Evolutionary conservation across 1,140 invertebrate species (phyloP).

Genomic region (Panulirus ornatus): DNA sequence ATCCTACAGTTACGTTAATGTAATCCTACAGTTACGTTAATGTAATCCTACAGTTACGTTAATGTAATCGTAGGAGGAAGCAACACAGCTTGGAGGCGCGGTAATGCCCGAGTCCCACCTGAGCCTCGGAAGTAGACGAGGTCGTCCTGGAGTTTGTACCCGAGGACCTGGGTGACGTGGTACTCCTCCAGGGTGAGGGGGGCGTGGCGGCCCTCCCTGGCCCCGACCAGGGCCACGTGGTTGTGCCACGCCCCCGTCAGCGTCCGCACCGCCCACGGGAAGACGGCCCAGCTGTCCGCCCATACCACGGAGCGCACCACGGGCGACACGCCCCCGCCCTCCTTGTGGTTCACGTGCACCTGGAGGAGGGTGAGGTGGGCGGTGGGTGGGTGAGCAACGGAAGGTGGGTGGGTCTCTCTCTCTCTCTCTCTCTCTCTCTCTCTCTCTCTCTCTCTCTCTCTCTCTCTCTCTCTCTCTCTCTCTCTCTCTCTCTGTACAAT

Average conservation of each 20-base stretch:
- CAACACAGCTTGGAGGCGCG: no score
- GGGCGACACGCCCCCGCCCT: slow-evolving; percentile 70
- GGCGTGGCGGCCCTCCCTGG: slow-evolving; percentile 59
- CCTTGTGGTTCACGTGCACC: slow-evolving; percentile 72
- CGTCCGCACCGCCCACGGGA: slow-evolving; percentile 71
- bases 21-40: no score
- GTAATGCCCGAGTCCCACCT: no score
- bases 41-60: no score
- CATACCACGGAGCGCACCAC: slow-evolving; percentile 68
- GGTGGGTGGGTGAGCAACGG: neutral
- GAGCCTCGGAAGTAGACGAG: slow-evolving; percentile 70
- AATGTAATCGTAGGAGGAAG: no score
- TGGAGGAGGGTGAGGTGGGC: neutral
- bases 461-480: neutral
- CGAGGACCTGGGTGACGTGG: slow-evolving; percentile 65
- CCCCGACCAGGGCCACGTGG: slow-evolving; percentile 72
- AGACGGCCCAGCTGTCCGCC: slow-evolving; percentile 70
- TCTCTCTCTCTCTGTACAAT: neutral
- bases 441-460: slow-evolving; percentile 2
- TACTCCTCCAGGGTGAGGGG: slow-evolving; percentile 67
- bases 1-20: no score
- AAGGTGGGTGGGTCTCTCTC: neutral
- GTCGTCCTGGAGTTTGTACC: slow-evolving; percentile 31
- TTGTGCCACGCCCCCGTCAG: slow-evolving; percentile 70
- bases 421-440: no score